A percentile compares a stretch with the other conserved stretches of the same genome.
These are phyloP conservation scores for Porites lobata DNA, from an alignment of 92 coral and sea anemone species.

Conservation along the genomic window DNA sequence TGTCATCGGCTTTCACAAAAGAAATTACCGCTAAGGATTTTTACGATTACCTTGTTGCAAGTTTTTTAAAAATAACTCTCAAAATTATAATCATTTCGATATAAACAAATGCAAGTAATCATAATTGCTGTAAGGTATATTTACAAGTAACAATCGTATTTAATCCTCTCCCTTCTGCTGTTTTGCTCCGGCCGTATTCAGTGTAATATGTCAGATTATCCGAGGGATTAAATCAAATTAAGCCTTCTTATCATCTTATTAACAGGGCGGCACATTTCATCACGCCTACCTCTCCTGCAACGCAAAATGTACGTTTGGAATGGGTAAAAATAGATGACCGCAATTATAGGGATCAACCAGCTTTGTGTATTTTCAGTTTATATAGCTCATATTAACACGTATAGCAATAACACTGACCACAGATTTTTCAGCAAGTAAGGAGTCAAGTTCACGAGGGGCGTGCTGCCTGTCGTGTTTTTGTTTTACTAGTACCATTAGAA, in stretches of 20 bases:
- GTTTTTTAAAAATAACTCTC: too few species aligned
- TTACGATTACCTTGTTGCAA: too few species aligned
- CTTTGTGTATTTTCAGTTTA: not conserved
- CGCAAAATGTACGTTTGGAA: constrained; percentile 53
- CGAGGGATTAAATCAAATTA: not conserved
- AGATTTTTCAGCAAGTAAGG: not conserved
- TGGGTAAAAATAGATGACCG: constrained; percentile 20
- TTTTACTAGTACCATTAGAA: not conserved
- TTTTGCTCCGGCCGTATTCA: not conserved
- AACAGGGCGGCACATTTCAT: constrained; percentile 11
- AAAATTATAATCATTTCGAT: too few species aligned
- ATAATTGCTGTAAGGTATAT: too few species aligned
- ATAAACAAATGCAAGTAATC: too few species aligned
- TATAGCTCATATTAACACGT: not conserved
- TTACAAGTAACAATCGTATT: too few species aligned
- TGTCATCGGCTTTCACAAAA: too few species aligned
- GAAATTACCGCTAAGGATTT: too few species aligned
- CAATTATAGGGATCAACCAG: not conserved
- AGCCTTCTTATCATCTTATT: constrained; percentile 5
- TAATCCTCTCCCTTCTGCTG: too few species aligned
- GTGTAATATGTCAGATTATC: not conserved
- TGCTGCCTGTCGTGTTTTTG: not conserved
- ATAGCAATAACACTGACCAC: not conserved
- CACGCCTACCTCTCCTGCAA: constrained; percentile 39
- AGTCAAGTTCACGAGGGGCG: not conserved